Base-by-base conservation (phyloP, 2,888 invertebrate genomes). In the Megaustenia siamemsis region DNA sequence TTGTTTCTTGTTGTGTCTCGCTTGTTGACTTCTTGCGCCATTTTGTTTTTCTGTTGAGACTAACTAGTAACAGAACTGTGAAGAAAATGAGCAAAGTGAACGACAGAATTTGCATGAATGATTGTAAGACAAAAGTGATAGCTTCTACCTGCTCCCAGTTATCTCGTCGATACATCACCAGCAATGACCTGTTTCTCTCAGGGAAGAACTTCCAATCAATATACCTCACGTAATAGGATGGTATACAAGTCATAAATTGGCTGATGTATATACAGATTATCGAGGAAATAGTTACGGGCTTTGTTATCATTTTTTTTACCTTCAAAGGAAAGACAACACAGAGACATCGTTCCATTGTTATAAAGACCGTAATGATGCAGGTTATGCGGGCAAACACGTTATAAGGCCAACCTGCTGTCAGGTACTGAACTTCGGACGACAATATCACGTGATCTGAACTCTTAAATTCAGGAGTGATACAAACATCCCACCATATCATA, bases 371-470 rank as follows among this genome's bases (percentile, higher is more conserved):
- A 6, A 68, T 81, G 10, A 69, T 28, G 43, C 66, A 45, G 21
- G 69, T 66, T 28, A 69, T 81, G 38, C 5, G 8, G 71, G 53
- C 18, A 81, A 81, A 32, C 24, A 43, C n/a, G 12, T 3, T 6
- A 28, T 79, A n/a, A 1, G 79, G 68, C 79, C 45, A 79, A 2
- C 66, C 63, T 40, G 66, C 79, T 8, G 66, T 79, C 87, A 93
- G 92, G 86, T 94, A 92, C 95, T 97, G 97, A 93, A 97, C 98
- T 94, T 98, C 98, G 94, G 97, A 97, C 85, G 97, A 97, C 60
- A 95, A 98, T 6, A 95, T 98, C 10, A 96, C 97, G 93, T 96
- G 28, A 28, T 79, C 66, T 15, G 45, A 10, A 45, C 10, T 4
- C 6, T 45, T 18, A 35, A 40, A 45, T 3, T 28, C 21, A 21